Evolutionary conservation across 2,797 vertebrate genomes (phyloP).

Genomic region (Melopsittacus undulatus): DNA sequence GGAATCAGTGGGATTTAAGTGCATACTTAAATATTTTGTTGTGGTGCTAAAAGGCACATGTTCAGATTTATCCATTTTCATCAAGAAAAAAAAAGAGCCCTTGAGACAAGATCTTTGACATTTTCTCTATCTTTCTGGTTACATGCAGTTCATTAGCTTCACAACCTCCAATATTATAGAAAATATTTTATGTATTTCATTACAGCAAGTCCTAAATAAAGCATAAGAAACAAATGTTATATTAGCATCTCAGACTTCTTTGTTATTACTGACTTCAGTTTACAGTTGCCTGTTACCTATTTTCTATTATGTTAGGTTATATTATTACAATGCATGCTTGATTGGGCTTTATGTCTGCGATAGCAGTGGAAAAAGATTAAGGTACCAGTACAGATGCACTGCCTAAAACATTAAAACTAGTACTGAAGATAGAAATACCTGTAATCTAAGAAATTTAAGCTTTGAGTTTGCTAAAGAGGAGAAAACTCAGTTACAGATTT

Average conservation of each 20-base stretch:
- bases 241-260: background rate
- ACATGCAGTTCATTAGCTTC: background rate
- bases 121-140: background rate
- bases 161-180: background rate
- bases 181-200: background rate
- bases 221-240: background rate
- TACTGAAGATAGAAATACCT: background rate
- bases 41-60: background rate
- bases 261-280: background rate
- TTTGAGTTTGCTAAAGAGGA: background rate
- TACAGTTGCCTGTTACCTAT: background rate
- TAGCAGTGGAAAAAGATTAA: background rate
- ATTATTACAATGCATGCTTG: background rate
- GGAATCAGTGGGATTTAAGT: background rate
- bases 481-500: background rate
- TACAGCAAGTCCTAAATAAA: background rate
- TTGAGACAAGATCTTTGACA: background rate
- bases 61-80: background rate
- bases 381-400: background rate
- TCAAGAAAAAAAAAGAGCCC: background rate
- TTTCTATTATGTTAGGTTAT: background rate
- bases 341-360: background rate
- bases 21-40: background rate
- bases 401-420: background rate
- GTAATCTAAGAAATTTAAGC: background rate